Evolutionary conservation across 2,113 vertebrate species (phyloP), one percentile per base, ranked within the genome.

Genomic region (Clarias batrachus): DNA sequence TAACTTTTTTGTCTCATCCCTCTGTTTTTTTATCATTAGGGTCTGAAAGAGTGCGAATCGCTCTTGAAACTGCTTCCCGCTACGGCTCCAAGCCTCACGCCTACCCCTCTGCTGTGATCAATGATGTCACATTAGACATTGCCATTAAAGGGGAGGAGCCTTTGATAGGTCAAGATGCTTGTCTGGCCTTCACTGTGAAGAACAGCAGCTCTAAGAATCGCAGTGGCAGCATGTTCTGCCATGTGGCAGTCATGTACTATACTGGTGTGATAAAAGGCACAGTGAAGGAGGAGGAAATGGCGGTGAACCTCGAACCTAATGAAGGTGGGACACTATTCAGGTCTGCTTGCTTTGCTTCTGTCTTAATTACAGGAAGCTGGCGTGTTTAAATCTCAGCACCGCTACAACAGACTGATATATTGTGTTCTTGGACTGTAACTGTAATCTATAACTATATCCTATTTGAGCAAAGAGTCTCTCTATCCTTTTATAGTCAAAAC

Each of bases 211-310:
- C 91, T 13, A 89, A 94, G 74, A 41, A 76, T 0, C 96, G 96
- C 27, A 94, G 21, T 0, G 81, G 96, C 37, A 54, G 2, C 27
- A 92, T 98, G 71, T 91, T 94, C 79, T 90, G 96, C 84, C 94
- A 95, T 88, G 92, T 94, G 66, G 91, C 93, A 0, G 91, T 97
- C 85, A 96, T 97, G 92, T 97, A 94, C 90, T 98, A 98, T 91
- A 97, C 97, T 0, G 97, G 97, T 0, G 96, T 97, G 85, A 95
- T 93, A 48, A 93, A 94, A 83, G 96, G 96, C 30, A 71, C 1
- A 0, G 30, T 71, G 30, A 33, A 19, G 66, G 33, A 9, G 1
- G 30, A 70, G 7, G 30, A 8, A 0, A 70, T 33, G 33, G 16
- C 5, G 3, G 66, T 33, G 27, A 17, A 33, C 17, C 16, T 70